Conservation (phyloP, 2,888 invertebrate species). For the Parnassius mnemosyne region DNA sequence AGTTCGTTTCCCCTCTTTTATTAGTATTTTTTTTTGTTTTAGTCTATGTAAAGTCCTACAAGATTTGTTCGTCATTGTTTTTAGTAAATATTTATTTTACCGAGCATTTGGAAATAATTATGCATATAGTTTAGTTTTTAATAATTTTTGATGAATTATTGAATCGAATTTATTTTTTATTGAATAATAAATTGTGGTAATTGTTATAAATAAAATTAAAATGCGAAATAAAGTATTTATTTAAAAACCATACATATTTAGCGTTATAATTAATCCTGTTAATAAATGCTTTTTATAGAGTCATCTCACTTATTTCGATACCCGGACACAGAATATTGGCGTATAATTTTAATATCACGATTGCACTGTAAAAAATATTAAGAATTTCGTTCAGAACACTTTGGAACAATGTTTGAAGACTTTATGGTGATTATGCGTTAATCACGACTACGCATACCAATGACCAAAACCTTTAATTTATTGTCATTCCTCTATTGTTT, state of each 20-base stretch:
- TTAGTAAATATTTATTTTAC: too few relatives aligned
- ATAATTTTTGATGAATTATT: too few relatives aligned
- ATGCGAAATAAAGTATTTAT: too few relatives aligned
- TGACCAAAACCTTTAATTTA: conserved; percentile 31
- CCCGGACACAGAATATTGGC: conserved; percentile 28
- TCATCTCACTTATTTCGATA: conserved; percentile 15
- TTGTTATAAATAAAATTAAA: too few relatives aligned
- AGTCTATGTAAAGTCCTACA: conserved; percentile 40
- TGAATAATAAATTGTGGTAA: too few relatives aligned
- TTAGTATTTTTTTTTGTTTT: conserved; percentile 49
- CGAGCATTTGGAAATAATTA: too few relatives aligned
- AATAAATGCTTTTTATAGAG: conserved; percentile 21
- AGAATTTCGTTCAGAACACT: conserved; percentile 31
- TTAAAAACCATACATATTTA: too few relatives aligned
- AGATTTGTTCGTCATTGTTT: too few relatives aligned
- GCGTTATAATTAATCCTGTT: too few relatives aligned
- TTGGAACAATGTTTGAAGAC: conserved; percentile 33
- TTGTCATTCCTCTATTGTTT: conserved; percentile 32
- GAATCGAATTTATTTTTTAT: too few relatives aligned
- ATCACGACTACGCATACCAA: conserved; percentile 38
- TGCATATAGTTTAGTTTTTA: too few relatives aligned
- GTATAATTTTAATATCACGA: conserved; percentile 36
- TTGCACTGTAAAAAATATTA: conserved; percentile 31
- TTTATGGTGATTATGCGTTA: conserved; percentile 36
- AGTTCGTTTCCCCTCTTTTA: conserved; percentile 62